Evolutionary conservation across 1,140 invertebrate species (phyloP).

Genomic region (Trachelipus rathkii): DNA sequence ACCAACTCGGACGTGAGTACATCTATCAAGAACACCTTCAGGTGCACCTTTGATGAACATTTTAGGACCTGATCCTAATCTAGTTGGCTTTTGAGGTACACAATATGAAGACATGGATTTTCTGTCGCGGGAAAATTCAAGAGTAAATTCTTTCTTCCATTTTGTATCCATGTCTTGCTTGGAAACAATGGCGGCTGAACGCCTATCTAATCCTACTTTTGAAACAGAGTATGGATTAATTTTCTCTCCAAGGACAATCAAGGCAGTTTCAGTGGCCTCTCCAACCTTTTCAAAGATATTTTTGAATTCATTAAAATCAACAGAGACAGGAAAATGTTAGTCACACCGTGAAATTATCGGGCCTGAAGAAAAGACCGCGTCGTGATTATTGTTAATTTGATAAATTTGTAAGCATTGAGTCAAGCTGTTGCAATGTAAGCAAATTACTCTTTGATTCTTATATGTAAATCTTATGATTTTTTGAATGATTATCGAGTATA

Average conservation of each 20-base stretch:
- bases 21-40: constrained; percentile 96
- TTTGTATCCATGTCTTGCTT: constrained; percentile 91
- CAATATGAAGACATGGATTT: constrained; percentile 99
- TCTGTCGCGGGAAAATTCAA: constrained; percentile 99
- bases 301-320: constrained; percentile 92
- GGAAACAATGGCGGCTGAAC: constrained; percentile 85
- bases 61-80: constrained; percentile 84
- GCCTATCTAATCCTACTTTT: constrained; percentile 83
- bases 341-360: no score
- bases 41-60: constrained; percentile 98
- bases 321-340: no score
- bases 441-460: no score
- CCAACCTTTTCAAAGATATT: constrained; percentile 77
- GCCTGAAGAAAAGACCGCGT: no score
- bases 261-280: constrained; percentile 97
- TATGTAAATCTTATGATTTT: no score
- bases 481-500: no score
- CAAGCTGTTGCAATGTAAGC: no score
- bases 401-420: no score
- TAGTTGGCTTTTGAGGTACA: constrained; percentile 78
- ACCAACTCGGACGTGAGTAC: constrained; percentile 92
- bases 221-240: constrained; percentile 80
- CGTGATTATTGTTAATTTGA: no score
- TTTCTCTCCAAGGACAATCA: constrained; percentile 97
- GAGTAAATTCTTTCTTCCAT: constrained; percentile 98